A percentile compares a stretch with the other conserved stretches of the same genome.
Conservation (phyloP, 2,797 vertebrate species). For the Podarcis siculus region DNA sequence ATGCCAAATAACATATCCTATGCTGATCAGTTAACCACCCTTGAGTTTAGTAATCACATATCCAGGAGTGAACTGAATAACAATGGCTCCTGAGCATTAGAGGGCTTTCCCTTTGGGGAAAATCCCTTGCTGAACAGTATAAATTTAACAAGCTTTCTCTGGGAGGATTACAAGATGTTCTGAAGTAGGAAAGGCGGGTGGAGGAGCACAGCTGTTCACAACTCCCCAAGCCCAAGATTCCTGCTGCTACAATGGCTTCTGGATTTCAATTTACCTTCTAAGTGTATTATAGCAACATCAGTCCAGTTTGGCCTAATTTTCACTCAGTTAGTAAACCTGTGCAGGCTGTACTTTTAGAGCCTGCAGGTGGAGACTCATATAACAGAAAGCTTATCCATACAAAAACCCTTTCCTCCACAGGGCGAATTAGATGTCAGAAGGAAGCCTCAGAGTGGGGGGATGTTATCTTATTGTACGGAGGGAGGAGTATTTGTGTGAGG, state of each 20-base stretch:
- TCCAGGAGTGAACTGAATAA: conserved; percentile 16
- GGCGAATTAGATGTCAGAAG: background rate
- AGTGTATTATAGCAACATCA: background rate
- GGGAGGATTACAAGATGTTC: background rate
- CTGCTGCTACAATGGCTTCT: background rate
- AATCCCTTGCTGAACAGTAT: background rate
- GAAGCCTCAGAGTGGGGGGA: too few species aligned
- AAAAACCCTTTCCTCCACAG: background rate
- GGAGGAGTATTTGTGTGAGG: too few species aligned
- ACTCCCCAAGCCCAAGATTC: background rate
- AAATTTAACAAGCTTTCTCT: background rate
- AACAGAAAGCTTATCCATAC: too few species aligned
- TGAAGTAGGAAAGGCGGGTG: too few species aligned
- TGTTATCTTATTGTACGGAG: background rate
- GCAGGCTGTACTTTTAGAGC: background rate
- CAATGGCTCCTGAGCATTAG: conserved; percentile 12
- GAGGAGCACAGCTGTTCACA: background rate
- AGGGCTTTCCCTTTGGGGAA: background rate
- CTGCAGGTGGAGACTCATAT: background rate
- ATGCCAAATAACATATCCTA: conserved; percentile 21
- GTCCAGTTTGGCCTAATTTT: conserved; percentile 1
- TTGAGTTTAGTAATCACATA: conserved; percentile 38
- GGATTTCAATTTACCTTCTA: background rate
- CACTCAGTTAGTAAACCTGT: background rate
- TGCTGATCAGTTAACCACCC: background rate